Evolutionary conservation across 92 coral and sea anemone genomes (phyloP).

Genomic region (Palythoa grandiflora): DNA sequence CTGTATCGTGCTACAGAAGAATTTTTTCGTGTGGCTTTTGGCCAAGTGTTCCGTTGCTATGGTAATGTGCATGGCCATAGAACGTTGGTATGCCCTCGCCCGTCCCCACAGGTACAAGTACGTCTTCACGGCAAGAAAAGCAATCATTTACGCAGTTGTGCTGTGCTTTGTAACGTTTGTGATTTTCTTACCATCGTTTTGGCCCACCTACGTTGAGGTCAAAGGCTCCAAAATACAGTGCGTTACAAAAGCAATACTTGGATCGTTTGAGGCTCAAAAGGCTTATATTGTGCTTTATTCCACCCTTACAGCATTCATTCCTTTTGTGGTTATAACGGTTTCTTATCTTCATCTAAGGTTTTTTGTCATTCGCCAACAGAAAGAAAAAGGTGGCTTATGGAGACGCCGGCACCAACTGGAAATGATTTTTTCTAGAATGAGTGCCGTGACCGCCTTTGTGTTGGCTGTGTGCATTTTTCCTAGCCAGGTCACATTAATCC

Average conservation of each 20-base stretch:
- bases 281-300: conserved; percentile 14
- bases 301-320: conserved; percentile 19
- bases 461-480: conserved; percentile 28
- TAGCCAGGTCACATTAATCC: conserved; percentile 27
- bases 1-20: conserved; percentile 8
- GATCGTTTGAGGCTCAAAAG: not conserved
- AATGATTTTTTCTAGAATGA: conserved; percentile 21
- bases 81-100: conserved; percentile 30
- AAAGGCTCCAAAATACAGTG: conserved; percentile 7
- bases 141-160: not conserved
- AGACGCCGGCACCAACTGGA: conserved; percentile 27
- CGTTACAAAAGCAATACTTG: not conserved
- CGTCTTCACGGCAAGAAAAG: conserved; percentile 2
- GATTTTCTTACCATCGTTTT: conserved; percentile 11
- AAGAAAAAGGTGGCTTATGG: not conserved
- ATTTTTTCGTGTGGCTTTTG: conserved; percentile 13
- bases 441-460: conserved; percentile 25
- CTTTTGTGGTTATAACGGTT: conserved; percentile 17
- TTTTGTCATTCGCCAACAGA: not conserved
- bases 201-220: not conserved
- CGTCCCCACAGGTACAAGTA: conserved; percentile 12
- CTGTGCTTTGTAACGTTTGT: conserved; percentile 8
- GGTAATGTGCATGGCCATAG: conserved; percentile 24
- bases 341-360: conserved; percentile 10
- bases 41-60: conserved; percentile 24